Base-by-base conservation (phyloP, 2,113 vertebrate species). In the Corynorhinus townsendii region DNA sequence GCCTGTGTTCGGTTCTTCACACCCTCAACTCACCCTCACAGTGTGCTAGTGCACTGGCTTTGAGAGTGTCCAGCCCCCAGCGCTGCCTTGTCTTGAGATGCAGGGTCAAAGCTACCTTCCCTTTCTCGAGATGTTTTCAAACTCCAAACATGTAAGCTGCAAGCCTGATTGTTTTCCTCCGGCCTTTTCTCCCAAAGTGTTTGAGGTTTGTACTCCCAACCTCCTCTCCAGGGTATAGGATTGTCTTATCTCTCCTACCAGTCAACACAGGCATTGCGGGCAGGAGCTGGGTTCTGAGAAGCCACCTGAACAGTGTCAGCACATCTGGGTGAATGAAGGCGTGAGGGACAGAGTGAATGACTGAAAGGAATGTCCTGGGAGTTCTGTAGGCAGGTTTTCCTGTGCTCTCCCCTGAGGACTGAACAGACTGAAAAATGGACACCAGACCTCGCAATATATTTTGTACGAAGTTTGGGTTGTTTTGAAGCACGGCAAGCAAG, bases 251-350 rank as follows among this genome's bases (percentile, higher is more conserved):
- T 71, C 9, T 86, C 30, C 43, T 19, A 20, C 11, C 4, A 24
- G 72, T 49, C 38, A 24, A 5, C 38, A 0, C 0, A 19, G 49
- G 24, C 56, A 16, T 0, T 0, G 33, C 24, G 59, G 71, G 7
- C 33, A 59, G 38, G 24, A 16, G 35, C n/a, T 40, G 59, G 49
- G 2, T 54, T 35, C 87, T 56, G 77, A 93, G 88, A 69, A 11
- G 47, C 54, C 26, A 6, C 33, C 20, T 73, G 54, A 10, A 16
- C 19, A 4, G 45, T 22, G 22, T 45, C 52, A 54, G 73, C 40
- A 33, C 33, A 59, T 43, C 40, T 47, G 26, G 11, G 4, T 3
- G 17, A 54, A 22, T 11, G 59, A 43, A n/a, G 22, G 89, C 38
- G 7, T 28, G 56, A 40, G 40, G 17, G 40, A 20, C 6, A 5